Evolutionary conservation across 2,888 invertebrate species (phyloP).

Genomic region (Margaritifera margaritifera): DNA sequence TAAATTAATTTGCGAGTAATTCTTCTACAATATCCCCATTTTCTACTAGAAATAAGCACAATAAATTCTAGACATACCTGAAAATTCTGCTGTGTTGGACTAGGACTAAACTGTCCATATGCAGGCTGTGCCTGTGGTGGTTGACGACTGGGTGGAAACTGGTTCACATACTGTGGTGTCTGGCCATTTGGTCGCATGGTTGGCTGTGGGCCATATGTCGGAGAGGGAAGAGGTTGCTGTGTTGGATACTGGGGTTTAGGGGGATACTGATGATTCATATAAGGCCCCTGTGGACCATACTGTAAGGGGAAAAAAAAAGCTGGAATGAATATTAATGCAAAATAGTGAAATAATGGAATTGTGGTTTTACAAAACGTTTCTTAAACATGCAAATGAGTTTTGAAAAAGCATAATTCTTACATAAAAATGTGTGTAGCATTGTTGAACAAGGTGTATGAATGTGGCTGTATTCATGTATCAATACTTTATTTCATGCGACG

Average conservation of each 20-base stretch:
- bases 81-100: slow-evolving; percentile 50
- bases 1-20: no score
- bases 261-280: slow-evolving; percentile 55
- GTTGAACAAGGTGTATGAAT: no score
- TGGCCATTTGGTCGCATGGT: slow-evolving; percentile 63
- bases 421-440: no score
- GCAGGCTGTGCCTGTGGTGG: slow-evolving; percentile 49
- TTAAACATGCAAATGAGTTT: no score
- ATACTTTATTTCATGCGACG: no score
- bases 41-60: no score
- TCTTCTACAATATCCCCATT: no score
- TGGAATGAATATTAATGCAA: no score
- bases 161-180: slow-evolving; percentile 62
- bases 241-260: slow-evolving; percentile 64
- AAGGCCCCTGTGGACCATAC: slow-evolving; percentile 48
- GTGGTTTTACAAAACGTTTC: no score
- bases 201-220: slow-evolving; percentile 59
- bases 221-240: slow-evolving; percentile 69
- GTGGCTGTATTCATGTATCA: no score
- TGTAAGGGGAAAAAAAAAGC: slow-evolving; percentile 11
- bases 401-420: no score
- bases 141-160: slow-evolving; percentile 51
- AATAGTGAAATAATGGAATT: slow-evolving; percentile 2
- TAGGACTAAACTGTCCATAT: slow-evolving; percentile 44
- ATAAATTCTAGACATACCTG: slow-evolving; percentile 33